These are phyloP conservation scores for Oriolus oriolus DNA, from an alignment of 2,113 vertebrate species.

Conservation along the genomic window DNA sequence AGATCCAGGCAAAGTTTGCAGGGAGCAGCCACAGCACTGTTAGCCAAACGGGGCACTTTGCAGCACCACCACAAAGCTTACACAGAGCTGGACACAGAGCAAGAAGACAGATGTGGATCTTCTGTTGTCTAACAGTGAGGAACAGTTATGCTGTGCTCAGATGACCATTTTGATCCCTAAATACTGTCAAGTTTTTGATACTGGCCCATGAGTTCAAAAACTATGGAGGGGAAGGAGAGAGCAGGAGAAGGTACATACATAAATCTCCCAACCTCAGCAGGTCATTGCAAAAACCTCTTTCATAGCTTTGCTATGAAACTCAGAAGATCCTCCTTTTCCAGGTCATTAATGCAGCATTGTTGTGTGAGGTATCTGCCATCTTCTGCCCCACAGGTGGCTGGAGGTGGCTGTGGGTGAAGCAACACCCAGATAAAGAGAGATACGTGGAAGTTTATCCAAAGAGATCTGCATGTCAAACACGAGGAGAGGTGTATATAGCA, in stretches of 20 bases:
- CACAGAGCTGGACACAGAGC: background rate
- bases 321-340: background rate
- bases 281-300: background rate
- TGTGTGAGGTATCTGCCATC: background rate
- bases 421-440: constrained; percentile 46
- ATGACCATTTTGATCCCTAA: background rate
- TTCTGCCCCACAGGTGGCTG: constrained; percentile 50
- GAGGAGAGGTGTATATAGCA: constrained; percentile 22
- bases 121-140: background rate
- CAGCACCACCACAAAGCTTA: background rate
- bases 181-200: background rate
- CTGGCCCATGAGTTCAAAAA: background rate
- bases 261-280: background rate
- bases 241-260: background rate
- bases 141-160: background rate
- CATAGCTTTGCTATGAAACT: background rate
- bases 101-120: background rate
- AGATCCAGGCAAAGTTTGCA: background rate
- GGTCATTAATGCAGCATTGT: constrained; percentile 1
- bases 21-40: background rate
- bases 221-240: background rate
- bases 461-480: constrained; percentile 56
- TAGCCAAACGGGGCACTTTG: fast-evolving
- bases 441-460: constrained; percentile 40
- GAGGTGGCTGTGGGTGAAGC: constrained; percentile 57